phyloP scores from a whole-genome alignment of 37 sponge, comb jelly and placozoan genomes.

The Spongilla lacustris region DNA sequence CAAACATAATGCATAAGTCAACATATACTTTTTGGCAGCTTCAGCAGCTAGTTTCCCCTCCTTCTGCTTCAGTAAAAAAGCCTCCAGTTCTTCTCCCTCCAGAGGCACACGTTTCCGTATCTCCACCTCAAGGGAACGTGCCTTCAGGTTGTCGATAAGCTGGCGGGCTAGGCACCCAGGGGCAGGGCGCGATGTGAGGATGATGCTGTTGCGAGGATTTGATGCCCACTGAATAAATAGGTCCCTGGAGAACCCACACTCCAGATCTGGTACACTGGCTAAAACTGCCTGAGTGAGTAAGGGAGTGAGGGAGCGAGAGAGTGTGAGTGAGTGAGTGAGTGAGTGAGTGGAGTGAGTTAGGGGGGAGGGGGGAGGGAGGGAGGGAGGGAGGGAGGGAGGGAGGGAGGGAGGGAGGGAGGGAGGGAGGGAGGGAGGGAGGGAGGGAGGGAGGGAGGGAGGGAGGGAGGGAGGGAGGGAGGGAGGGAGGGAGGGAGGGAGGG shows the following conservation, averaged over 20 bases:
- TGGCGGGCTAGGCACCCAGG: constrained; percentile 77
- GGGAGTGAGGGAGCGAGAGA: not conserved
- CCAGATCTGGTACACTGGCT: constrained; percentile 87
- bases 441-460: not conserved
- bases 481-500: not conserved
- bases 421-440: not conserved
- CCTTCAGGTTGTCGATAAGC: constrained; percentile 73
- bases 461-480: not conserved
- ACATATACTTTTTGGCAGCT: constrained; percentile 47
- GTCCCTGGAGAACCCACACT: constrained; percentile 93
- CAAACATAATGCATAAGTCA: too few species aligned
- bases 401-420: not conserved
- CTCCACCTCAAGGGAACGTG: constrained; percentile 45
- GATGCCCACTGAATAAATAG: constrained; percentile 89
- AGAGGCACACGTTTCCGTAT: constrained; percentile 71
- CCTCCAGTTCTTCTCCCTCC: constrained; percentile 93
- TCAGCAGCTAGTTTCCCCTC: constrained; percentile 53
- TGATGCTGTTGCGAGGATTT: constrained; percentile 75
- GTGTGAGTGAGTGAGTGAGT: not conserved
- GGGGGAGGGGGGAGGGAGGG: not conserved
- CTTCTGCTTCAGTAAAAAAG: constrained; percentile 50
- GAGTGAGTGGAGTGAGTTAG: not conserved
- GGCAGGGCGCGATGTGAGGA: constrained; percentile 79
- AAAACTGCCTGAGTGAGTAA: constrained; percentile 79
- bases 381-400: not conserved